A percentile compares a stretch with the other conserved stretches of the same genome.
Evolutionary conservation across 2,888 invertebrate species (phyloP).

Genomic region (Drosophila maculinotata): DNA sequence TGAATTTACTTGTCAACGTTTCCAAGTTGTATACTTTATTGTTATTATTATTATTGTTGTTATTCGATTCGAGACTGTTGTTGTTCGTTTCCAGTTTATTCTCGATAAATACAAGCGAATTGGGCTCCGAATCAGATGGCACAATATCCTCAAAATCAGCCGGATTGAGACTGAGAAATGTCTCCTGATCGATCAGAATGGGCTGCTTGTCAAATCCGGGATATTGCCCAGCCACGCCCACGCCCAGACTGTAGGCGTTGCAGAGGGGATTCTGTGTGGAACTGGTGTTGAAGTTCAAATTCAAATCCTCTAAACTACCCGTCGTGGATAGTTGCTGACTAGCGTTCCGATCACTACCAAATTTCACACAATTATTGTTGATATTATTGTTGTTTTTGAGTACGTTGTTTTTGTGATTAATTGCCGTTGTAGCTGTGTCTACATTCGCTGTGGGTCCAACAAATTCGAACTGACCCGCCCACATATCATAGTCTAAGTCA

Average conservation of each 20-base stretch:
- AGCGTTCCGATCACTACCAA: conserved; percentile 77
- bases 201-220: conserved; percentile 81
- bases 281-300: conserved; percentile 82
- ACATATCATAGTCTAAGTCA: conserved; percentile 93
- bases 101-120: conserved; percentile 84
- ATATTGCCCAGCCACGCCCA: conserved; percentile 48
- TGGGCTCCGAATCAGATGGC: conserved; percentile 82
- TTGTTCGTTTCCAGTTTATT: conserved; percentile 80
- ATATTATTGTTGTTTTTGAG: conserved; percentile 61
- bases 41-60: conserved; percentile 70
- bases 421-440: conserved; percentile 64
- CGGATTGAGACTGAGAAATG: conserved; percentile 85
- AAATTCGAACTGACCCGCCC: conserved; percentile 95
- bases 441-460: conserved; percentile 86
- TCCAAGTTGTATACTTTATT: conserved; percentile 83
- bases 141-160: conserved; percentile 84
- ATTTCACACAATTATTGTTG: conserved; percentile 62
- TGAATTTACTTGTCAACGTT: conserved; percentile 82
- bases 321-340: conserved; percentile 78
- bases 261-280: conserved; percentile 71
- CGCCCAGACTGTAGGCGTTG: conserved; percentile 75
- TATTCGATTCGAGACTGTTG: conserved; percentile 59
- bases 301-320: conserved; percentile 84
- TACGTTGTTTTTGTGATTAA: conserved; percentile 52
- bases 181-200: conserved; percentile 84